phyloP scores from a whole-genome alignment of 2,888 invertebrate genomes.

The Tromatobia lineatoria region DNA sequence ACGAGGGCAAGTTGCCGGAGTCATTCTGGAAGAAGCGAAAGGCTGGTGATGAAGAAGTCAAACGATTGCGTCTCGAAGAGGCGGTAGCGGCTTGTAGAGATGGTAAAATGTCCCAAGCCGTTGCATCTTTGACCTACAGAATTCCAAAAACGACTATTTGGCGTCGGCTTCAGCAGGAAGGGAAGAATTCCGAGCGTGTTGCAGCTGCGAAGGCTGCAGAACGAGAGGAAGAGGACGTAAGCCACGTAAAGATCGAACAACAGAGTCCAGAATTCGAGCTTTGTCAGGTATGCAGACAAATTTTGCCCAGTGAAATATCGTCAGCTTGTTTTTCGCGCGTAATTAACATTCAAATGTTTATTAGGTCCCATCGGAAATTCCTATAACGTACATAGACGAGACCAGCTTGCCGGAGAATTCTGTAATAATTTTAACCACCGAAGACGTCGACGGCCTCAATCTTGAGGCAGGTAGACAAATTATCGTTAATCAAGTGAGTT shows the following conservation, averaged over 20 bases:
- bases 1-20: conserved; percentile 83
- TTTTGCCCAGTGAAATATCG: not conserved
- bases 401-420: conserved; percentile 82
- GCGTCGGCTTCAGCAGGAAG: conserved; percentile 83
- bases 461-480: conserved; percentile 81
- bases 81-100: conserved; percentile 85
- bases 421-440: conserved; percentile 84
- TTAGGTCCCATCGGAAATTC: conserved; percentile 81
- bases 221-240: conserved; percentile 49
- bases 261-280: conserved; percentile 70
- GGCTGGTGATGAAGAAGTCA: conserved; percentile 80
- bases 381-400: conserved; percentile 84
- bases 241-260: conserved; percentile 64
- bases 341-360: not conserved
- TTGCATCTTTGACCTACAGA: conserved; percentile 83
- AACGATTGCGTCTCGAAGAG: conserved; percentile 82
- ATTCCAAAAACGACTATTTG: conserved; percentile 86
- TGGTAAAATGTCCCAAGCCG: conserved; percentile 85
- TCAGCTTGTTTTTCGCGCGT: not conserved
- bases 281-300: conserved; percentile 74
- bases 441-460: conserved; percentile 80
- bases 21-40: conserved; percentile 83
- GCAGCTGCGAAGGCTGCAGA: conserved; percentile 47
- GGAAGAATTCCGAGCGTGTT: conserved; percentile 71
- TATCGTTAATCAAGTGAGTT: conserved; percentile 80